Evolutionary conservation across 2,888 invertebrate species (phyloP).

Genomic region (Phoronis australis): DNA sequence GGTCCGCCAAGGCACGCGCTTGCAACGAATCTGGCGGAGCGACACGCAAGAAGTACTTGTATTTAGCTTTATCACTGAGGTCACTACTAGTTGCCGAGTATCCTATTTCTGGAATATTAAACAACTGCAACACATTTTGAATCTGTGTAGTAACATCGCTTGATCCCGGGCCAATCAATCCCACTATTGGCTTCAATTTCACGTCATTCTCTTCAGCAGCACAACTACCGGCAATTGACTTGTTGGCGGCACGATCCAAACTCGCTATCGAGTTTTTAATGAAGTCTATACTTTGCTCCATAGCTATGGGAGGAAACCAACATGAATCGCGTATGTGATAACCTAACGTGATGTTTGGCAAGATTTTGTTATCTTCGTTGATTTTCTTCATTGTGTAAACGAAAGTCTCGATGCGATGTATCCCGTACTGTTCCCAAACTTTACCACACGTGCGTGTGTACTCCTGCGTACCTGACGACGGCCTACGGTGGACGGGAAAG

Average conservation of each 20-base stretch:
- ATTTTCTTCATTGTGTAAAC: conserved; percentile 52
- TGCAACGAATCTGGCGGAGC: conserved; percentile 75
- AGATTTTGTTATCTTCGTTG: conserved; percentile 59
- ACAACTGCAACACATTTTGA: conserved; percentile 71
- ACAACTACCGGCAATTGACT: conserved; percentile 12
- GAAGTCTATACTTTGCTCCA: conserved; percentile 72
- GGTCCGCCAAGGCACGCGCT: conserved; percentile 67
- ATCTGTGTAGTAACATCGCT: conserved; percentile 66
- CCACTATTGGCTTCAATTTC: conserved; percentile 60
- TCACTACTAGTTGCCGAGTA: conserved; percentile 74
- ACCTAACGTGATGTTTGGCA: conserved; percentile 61
- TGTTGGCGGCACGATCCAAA: conserved; percentile 11
- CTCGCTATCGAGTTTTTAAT: conserved; percentile 61
- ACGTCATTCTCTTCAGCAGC: conserved; percentile 8
- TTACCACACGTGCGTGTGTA: conserved; percentile 58
- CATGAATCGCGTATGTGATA: conserved; percentile 74
- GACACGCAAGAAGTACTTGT: conserved; percentile 71
- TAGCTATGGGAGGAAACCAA: conserved; percentile 74
- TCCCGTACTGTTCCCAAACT: conserved; percentile 71
- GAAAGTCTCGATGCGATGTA: conserved; percentile 64
- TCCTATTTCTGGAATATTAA: conserved; percentile 64
- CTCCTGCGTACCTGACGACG: conserved; percentile 36
- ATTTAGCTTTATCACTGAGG: conserved; percentile 69
- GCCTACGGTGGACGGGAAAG: conserved; percentile 58
- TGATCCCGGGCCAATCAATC: conserved; percentile 71